Conservation (phyloP, 2,888 invertebrate species). For the Diplolepis rosae region DNA sequence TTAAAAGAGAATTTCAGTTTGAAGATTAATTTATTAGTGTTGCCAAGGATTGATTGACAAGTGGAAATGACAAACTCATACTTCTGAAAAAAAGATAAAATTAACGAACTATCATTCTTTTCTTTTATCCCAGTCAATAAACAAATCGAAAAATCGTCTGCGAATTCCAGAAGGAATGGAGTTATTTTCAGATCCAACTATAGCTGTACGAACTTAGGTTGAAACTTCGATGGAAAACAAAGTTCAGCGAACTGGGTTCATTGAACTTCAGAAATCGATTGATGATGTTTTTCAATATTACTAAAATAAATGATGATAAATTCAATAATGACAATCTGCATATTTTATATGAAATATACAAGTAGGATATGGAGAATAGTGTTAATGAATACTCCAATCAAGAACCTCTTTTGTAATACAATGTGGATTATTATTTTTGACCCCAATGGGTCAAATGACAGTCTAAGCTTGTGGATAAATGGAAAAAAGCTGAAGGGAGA, state of each 20-base stretch:
- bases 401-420: neutral
- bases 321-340: neutral
- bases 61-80: neutral
- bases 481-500: constrained; percentile 17
- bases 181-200: constrained; percentile 1
- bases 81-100: neutral
- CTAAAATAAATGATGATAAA: neutral
- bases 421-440: constrained; percentile 12
- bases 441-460: constrained; percentile 13
- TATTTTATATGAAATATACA: neutral
- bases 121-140: neutral
- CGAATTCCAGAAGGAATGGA: neutral
- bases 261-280: neutral
- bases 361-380: neutral
- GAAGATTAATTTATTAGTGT: neutral
- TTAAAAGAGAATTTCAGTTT: neutral
- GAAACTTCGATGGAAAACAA: neutral
- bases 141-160: neutral
- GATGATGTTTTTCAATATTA: neutral
- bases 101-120: neutral
- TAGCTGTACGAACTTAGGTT: neutral
- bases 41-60: neutral
- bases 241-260: neutral
- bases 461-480: neutral
- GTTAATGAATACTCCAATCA: neutral